Percentiles rank a stretch among this genome's conserved stretches.
Conservation (phyloP, 37 sponge, comb jelly and placozoan genomes). For the Agelas oroides region DNA sequence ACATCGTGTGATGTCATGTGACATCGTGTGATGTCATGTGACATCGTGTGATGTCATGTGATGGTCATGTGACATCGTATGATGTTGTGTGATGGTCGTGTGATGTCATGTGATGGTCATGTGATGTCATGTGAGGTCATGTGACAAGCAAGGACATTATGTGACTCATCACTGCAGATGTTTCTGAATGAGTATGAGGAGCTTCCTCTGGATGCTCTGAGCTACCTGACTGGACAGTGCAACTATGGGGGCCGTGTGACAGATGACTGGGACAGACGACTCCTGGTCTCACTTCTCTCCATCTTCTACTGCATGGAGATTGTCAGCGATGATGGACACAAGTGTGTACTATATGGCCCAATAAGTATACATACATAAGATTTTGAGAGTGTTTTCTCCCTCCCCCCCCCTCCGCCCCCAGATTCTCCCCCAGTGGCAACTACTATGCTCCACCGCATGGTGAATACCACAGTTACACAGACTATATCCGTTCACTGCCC, state of each 20-base stretch:
- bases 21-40: too few relatives aligned
- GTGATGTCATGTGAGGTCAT: too few relatives aligned
- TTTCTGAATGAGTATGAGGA: slow-evolving; percentile 98
- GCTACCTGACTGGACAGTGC: slow-evolving; percentile 97
- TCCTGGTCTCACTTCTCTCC: slow-evolving; percentile 89
- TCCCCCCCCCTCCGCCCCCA: slow-evolving; percentile 9
- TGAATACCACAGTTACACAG: slow-evolving; percentile 87
- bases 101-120: too few relatives aligned
- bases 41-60: too few relatives aligned
- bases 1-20: too few relatives aligned
- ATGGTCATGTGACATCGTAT: too few relatives aligned
- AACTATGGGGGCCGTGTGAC: slow-evolving; percentile 99
- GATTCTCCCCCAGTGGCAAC: slow-evolving; percentile 94
- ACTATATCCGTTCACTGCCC: slow-evolving; percentile 91
- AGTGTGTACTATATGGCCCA: slow-evolving; percentile 25
- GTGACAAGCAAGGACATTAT: too few relatives aligned
- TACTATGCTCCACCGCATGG: slow-evolving; percentile 93
- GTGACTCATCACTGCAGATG: slow-evolving; percentile 85
- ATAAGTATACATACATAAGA: too few relatives aligned
- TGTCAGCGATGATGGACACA: slow-evolving; percentile 82
- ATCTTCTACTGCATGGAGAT: slow-evolving; percentile 90
- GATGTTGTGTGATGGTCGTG: too few relatives aligned
- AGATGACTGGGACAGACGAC: slow-evolving; percentile 95
- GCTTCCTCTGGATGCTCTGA: slow-evolving; percentile 88
- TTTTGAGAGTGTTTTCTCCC: too few relatives aligned